phyloP scores from a whole-genome alignment of 2,888 invertebrate species.

The Andrena bicolor region DNA sequence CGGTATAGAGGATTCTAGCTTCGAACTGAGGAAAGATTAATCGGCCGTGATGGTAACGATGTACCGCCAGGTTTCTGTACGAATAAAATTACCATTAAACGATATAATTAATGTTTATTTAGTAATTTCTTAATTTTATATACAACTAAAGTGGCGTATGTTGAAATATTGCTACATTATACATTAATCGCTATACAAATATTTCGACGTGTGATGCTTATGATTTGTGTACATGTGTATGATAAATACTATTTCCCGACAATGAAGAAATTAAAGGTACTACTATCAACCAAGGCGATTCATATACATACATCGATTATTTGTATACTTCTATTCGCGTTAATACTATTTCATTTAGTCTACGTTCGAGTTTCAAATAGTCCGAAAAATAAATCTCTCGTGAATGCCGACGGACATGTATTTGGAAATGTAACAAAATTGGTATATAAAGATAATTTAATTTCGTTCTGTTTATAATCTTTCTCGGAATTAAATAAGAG shows the following conservation, averaged over 20 bases:
- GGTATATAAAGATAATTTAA: slow-evolving; percentile 62
- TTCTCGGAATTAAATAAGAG: slow-evolving; percentile 59
- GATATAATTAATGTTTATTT: slow-evolving; percentile 53
- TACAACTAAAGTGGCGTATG: slow-evolving; percentile 47
- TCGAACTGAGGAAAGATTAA: slow-evolving; percentile 95
- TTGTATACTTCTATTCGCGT: slow-evolving; percentile 28
- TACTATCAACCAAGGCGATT: slow-evolving; percentile 37
- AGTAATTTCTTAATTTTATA: slow-evolving; percentile 49
- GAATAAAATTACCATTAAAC: slow-evolving; percentile 63
- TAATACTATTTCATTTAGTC: slow-evolving; percentile 52
- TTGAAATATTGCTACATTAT: slow-evolving; percentile 41
- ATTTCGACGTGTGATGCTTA: slow-evolving; percentile 17
- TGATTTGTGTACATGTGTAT: slow-evolving; percentile 37
- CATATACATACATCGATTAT: slow-evolving; percentile 44
- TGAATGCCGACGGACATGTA: slow-evolving; percentile 47
- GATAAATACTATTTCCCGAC: slow-evolving; percentile 29
- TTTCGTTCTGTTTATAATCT: slow-evolving; percentile 33
- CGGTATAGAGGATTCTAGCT: slow-evolving; percentile 91
- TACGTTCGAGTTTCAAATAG: slow-evolving; percentile 26
- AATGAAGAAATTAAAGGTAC: slow-evolving; percentile 21
- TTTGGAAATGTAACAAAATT: slow-evolving; percentile 55
- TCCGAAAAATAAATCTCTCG: slow-evolving; percentile 59
- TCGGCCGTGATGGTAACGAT: slow-evolving; percentile 41
- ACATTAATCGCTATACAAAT: slow-evolving; percentile 31
- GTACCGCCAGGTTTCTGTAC: slow-evolving; percentile 47